Evolutionary conservation across 2,113 vertebrate species (phyloP).

Genomic region (Myotis yumanensis): DNA sequence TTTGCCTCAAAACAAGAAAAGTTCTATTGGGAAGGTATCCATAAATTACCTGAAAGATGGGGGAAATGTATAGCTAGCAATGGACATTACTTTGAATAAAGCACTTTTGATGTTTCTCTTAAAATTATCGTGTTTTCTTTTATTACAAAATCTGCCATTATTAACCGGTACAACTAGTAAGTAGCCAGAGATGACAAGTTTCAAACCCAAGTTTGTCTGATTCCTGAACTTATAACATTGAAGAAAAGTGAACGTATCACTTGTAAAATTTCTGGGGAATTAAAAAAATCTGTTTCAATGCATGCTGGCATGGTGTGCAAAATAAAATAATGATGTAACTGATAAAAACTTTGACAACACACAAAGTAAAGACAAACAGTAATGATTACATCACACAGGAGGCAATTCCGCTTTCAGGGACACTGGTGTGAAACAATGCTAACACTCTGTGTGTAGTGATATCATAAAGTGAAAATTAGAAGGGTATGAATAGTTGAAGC

Average conservation of each 20-base stretch:
- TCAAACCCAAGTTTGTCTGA: neutral
- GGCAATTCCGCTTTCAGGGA: neutral
- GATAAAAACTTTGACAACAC: neutral
- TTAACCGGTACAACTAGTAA: neutral
- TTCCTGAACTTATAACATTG: neutral
- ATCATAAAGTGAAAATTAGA: neutral
- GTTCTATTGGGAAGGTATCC: too few relatives aligned
- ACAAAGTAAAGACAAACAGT: neutral
- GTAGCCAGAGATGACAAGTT: neutral
- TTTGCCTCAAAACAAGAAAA: too few relatives aligned
- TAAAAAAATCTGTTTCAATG: neutral
- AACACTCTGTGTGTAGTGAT: neutral
- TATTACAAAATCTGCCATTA: too few relatives aligned
- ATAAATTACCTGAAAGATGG: too few relatives aligned
- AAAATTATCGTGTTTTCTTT: too few relatives aligned
- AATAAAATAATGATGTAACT: neutral
- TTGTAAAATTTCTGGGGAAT: neutral
- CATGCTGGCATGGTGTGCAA: neutral
- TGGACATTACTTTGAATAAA: too few relatives aligned
- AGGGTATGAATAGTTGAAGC: neutral
- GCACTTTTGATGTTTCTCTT: too few relatives aligned
- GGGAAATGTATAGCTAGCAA: too few relatives aligned
- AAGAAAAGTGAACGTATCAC: neutral
- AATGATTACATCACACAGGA: neutral
- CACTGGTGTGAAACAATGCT: neutral